Percentiles rank a stretch among this genome's conserved stretches.
Conservation (phyloP, 23 tunicate genomes). For the Diplosoma virens region DNA sequence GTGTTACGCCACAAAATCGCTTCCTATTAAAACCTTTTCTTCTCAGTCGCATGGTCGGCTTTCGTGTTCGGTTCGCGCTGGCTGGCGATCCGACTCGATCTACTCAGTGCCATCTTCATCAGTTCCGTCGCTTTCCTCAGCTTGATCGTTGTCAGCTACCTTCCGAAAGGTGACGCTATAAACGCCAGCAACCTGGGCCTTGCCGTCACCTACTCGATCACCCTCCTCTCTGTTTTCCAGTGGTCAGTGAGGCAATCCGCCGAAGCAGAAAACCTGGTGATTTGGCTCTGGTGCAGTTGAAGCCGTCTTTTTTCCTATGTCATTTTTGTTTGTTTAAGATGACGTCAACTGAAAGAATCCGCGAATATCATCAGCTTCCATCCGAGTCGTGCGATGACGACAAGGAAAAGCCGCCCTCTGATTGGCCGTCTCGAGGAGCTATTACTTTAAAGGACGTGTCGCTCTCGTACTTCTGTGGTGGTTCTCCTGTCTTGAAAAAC, state of each 20-base stretch:
- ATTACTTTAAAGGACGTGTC: conserved; percentile 44
- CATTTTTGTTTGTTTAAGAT: no score
- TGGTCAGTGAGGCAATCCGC: conserved; percentile 77
- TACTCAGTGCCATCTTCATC: conserved; percentile 52
- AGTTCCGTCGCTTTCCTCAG: conserved; percentile 33
- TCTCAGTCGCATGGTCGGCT: conserved; percentile 1
- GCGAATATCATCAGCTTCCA: conserved; percentile 46
- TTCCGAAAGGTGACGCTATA: not conserved
- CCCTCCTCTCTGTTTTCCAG: conserved; percentile 69
- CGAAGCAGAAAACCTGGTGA: conserved; percentile 83
- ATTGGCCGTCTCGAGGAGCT: conserved; percentile 54
- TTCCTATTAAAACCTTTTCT: no score
- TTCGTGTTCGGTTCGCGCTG: conserved; percentile 15
- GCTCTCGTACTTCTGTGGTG: conserved; percentile 58
- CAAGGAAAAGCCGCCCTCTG: conserved; percentile 36
- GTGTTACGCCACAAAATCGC: no score
- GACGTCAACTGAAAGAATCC: conserved; percentile 82
- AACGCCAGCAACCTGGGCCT: conserved; percentile 51
- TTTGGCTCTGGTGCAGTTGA: no score
- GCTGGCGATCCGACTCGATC: conserved; percentile 73
- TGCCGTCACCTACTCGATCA: conserved; percentile 50
- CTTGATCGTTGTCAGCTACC: not conserved
- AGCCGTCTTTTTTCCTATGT: no score
- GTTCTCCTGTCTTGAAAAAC: conserved; percentile 45
- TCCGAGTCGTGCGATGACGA: conserved; percentile 50